Base-by-base conservation (phyloP, 1,140 invertebrate genomes). In the Drosophila orosa region DNA sequence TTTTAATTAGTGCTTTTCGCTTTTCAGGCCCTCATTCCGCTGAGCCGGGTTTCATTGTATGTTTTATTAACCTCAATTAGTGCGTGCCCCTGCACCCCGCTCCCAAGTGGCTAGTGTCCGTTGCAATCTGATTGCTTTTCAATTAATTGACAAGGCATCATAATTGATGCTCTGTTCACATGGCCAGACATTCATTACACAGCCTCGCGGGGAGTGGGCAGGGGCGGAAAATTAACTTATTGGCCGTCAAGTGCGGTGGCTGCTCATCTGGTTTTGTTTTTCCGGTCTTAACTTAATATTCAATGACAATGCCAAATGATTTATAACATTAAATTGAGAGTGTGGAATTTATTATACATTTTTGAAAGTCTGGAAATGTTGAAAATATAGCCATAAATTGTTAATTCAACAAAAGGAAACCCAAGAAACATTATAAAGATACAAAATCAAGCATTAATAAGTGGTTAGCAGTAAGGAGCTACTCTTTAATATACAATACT, bases 111-210 rank as follows among this genome's bases (percentile, higher is more conserved):
- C 29, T 42, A 48, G 65, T 45, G 78, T 69, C 62, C 27, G 33
- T 24, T 60, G 69, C 62, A 85, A 50, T 56, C 73, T 39, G 58
- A 85, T 85, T 76, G 68, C 61, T 56, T 61, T 85, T 86, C 78
- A 85, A 85, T 85, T 85, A 85, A 78, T 71, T 82, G 82, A 86
- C 78, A 78, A 75, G 82, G 19, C 78, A 59, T 78, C 61, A 82
- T 87, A 78, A 87, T 85, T 86, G 78, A 82, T 82, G 69, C 63
- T 65, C 52, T 58, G 78, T 54, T 72, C 40, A 56, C 48, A 45
- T 60, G 58, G 65, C 42, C 65, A 61, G 47, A 40, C 55, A 71
- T 62, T 61, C 45, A 72, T 66, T 65, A 77, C 25, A 17, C 17
- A 25, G 40, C 33, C 15, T 12, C 24, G 12, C 8, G 25, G 24